phyloP scores from a whole-genome alignment of 2,888 invertebrate species.

The Schrankia costaestrigalis region DNA sequence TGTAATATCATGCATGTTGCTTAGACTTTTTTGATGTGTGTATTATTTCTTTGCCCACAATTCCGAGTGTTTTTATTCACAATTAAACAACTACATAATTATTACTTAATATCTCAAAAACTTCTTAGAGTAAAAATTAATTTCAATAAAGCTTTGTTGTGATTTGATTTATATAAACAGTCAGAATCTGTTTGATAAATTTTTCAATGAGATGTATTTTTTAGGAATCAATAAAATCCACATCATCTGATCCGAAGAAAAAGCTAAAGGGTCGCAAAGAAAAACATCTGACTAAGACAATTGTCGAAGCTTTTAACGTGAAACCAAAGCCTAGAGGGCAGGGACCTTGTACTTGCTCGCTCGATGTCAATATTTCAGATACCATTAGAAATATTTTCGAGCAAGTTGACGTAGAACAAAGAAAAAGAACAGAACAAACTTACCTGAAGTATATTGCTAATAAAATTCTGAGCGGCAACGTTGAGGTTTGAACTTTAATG shows the following conservation, averaged over 20 bases:
- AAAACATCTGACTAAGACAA: conserved; percentile 58
- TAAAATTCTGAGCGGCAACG: conserved; percentile 53
- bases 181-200: too few species aligned
- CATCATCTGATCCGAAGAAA: conserved; percentile 40
- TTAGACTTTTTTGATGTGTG: too few species aligned
- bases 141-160: too few species aligned
- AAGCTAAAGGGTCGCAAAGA: conserved; percentile 39
- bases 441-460: conserved; percentile 68
- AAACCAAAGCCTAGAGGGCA: conserved; percentile 48
- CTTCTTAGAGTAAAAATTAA: too few species aligned
- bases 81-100: too few species aligned
- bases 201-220: too few species aligned
- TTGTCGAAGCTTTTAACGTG: conserved; percentile 62
- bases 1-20: too few species aligned
- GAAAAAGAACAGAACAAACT: conserved; percentile 59
- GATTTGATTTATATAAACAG: too few species aligned
- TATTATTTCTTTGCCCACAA: too few species aligned
- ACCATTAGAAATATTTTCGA: conserved; percentile 71
- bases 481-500: conserved; percentile 56
- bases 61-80: too few species aligned
- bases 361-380: conserved; percentile 64
- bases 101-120: too few species aligned
- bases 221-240: conserved; percentile 54
- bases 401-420: conserved; percentile 66
- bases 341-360: conserved; percentile 67